Base-by-base conservation (phyloP, 2,888 invertebrate species). In the Caenorhabditis afra region DNA sequence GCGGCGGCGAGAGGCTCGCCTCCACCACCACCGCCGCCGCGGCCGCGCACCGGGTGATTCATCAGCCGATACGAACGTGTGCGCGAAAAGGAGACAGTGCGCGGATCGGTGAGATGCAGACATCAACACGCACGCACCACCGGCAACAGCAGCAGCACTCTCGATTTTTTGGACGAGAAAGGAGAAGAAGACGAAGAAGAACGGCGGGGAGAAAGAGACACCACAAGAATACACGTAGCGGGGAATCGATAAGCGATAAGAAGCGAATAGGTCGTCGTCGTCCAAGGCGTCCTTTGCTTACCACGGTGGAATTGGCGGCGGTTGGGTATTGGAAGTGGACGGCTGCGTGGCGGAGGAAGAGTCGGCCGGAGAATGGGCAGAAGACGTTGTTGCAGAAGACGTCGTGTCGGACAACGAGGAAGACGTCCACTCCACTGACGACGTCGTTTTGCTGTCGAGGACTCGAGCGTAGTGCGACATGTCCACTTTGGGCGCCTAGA, bases 401-500 rank as follows among this genome's bases (percentile, higher is more conserved):
- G 62, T 50, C n/a, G 62, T 50, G n/a, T 55, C 62, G 1, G 39
- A 22, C 23, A 18, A 44, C n/a, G 70, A 41, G 7, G 57, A 18
- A 12, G 53, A 22, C 1, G 66, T 37, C 16, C 50, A 16, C 18
- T 61, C 58, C 52, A 44, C 62, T 10, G 57, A n/a, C 29, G 29
- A 29, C 39, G 62, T 53, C 55, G 62, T 49, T 49, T 76, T 77
- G 55, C 73, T 78, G 44, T 82, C 81, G 23, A 78, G 18, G 76
- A 85, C 73, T 50, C 85, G 57, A 37, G 83, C 85, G 44, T 84
- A 76, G 67, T 85, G 85, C 11, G 64, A 61, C 16, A 81, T 83
- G 49, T 85, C 84, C 65, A 85, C 75, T 81, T 84, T 82, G 22
- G 84, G 83, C 7, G 84, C 85, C 85, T 85, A 64, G 29, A 29